Evolutionary conservation across 2,888 invertebrate species (phyloP).

Genomic region (Xylocampa areola): DNA sequence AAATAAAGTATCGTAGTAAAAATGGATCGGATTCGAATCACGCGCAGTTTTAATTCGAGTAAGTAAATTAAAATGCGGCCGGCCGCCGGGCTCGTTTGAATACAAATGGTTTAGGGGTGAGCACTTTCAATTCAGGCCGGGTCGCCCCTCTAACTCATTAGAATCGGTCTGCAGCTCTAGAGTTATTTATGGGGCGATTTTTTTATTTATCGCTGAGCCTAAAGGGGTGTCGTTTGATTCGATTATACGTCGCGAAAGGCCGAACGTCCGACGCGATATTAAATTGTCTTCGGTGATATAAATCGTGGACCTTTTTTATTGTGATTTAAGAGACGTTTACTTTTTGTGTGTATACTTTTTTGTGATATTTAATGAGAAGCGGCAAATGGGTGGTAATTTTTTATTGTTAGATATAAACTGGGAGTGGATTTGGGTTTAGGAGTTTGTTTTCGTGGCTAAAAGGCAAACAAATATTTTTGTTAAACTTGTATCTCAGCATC

Average conservation of each 20-base stretch:
- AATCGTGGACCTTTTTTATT: slow-evolving; percentile 65
- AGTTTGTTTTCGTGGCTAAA: slow-evolving; percentile 10
- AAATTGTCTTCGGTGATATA: slow-evolving; percentile 68
- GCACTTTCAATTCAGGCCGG: slow-evolving; percentile 78
- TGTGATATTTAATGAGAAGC: slow-evolving; percentile 30
- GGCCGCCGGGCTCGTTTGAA: slow-evolving; percentile 79
- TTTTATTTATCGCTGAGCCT: slow-evolving; percentile 76
- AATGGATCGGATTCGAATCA: slow-evolving; percentile 83
- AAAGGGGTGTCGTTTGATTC: slow-evolving; percentile 76
- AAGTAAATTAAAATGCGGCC: slow-evolving; percentile 89
- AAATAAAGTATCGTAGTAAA: slow-evolving; percentile 83
- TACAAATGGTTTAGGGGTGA: slow-evolving; percentile 86
- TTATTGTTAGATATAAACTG: slow-evolving; percentile 32
- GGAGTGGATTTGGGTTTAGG: slow-evolving; percentile 23
- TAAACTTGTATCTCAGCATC: neutral
- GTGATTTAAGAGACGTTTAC: slow-evolving; percentile 59
- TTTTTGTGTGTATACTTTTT: slow-evolving; percentile 38
- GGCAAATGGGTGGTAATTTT: slow-evolving; percentile 20
- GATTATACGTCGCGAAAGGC: slow-evolving; percentile 68
- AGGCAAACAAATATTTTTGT: slow-evolving; percentile 8
- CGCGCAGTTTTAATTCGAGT: slow-evolving; percentile 88
- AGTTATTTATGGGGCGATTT: slow-evolving; percentile 76
- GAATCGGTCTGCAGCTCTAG: slow-evolving; percentile 69
- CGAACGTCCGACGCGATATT: slow-evolving; percentile 63
- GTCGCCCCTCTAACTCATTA: slow-evolving; percentile 79